Percentiles rank a stretch among this genome's conserved stretches.
Conservation (phyloP, 2,113 vertebrate species). For the Protobothrops flavoviridis region DNA sequence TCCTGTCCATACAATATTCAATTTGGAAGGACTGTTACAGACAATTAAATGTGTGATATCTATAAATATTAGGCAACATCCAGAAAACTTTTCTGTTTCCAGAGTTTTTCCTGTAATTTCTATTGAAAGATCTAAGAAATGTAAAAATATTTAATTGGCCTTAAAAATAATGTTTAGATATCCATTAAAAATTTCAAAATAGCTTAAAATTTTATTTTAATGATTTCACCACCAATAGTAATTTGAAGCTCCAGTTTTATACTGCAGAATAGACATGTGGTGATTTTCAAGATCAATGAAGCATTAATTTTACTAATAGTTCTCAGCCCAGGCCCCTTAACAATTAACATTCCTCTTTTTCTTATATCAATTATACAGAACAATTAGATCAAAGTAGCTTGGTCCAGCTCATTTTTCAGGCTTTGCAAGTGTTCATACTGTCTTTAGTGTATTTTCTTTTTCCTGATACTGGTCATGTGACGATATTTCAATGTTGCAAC, state of each 20-base stretch:
- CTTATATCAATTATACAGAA: not conserved
- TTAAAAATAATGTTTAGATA: not conserved
- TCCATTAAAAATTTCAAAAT: not conserved
- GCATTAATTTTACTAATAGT: not conserved
- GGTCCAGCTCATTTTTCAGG: not conserved
- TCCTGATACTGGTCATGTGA: not conserved
- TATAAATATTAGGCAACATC: not conserved
- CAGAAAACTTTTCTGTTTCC: not conserved
- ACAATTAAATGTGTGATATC: not conserved
- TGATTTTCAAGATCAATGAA: not conserved
- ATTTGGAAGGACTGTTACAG: not conserved
- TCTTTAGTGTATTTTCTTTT: no score
- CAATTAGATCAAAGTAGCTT: not conserved
- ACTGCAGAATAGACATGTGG: not conserved
- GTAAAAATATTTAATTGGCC: not conserved
- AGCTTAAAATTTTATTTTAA: not conserved
- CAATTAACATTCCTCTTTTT: not conserved
- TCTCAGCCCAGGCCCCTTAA: not conserved
- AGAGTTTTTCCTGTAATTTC: not conserved
- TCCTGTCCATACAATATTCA: not conserved
- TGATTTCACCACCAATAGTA: not conserved
- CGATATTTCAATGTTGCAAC: not conserved
- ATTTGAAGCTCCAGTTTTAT: not conserved
- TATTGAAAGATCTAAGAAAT: not conserved
- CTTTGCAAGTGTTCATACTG: no score